Evolutionary conservation across 2,888 invertebrate genomes (phyloP).

Genomic region (Calameuta pallipes): DNA sequence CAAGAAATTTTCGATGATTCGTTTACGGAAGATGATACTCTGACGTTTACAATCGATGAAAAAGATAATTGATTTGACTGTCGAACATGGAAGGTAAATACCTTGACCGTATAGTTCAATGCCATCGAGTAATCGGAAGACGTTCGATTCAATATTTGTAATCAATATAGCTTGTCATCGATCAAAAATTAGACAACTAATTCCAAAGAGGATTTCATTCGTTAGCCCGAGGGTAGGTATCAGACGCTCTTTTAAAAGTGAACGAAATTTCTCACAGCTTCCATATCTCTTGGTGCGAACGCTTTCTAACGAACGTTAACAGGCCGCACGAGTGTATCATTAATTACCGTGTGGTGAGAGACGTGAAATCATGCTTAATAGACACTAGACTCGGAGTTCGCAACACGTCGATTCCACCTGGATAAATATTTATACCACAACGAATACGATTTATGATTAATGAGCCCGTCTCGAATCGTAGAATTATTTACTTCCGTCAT

Average conservation of each 20-base stretch:
- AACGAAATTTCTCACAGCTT: background rate
- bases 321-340: background rate
- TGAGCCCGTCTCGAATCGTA: constrained; percentile 32
- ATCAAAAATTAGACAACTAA: constrained; percentile 14
- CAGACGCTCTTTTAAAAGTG: background rate
- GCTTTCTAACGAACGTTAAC: background rate
- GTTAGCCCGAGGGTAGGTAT: background rate
- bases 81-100: background rate
- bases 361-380: background rate
- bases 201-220: background rate
- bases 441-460: constrained; percentile 28
- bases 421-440: background rate
- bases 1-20: background rate
- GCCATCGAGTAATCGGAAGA: background rate
- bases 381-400: background rate
- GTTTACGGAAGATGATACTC: background rate
- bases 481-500: constrained; percentile 33
- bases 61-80: background rate
- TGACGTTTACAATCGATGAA: background rate
- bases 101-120: constrained; percentile 17
- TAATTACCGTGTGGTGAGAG: background rate
- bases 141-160: constrained; percentile 8
- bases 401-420: background rate
- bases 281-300: background rate
- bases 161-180: constrained; percentile 15